phyloP scores from a whole-genome alignment of 2,888 invertebrate genomes.

The Rapana venosa region DNA sequence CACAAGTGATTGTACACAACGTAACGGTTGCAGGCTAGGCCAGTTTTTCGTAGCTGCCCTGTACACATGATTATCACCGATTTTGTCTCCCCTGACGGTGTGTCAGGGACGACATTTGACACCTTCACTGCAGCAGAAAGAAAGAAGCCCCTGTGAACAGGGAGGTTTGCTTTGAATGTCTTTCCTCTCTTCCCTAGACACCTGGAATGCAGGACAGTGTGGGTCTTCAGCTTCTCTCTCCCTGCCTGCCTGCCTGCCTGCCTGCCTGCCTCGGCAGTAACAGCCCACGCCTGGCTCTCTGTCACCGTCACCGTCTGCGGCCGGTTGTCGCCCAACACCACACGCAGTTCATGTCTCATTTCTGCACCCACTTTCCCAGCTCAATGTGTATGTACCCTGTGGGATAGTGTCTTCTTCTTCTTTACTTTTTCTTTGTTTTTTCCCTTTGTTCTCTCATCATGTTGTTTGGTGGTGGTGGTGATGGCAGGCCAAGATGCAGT shows the following conservation, averaged over 20 bases:
- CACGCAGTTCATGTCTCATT: constrained; percentile 21
- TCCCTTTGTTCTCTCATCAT: neutral
- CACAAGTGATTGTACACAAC: too few relatives aligned
- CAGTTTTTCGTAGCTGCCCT: too few relatives aligned
- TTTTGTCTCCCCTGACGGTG: neutral
- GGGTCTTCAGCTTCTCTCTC: neutral
- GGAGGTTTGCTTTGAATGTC: neutral
- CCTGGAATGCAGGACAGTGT: neutral
- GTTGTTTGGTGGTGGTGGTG: constrained; percentile 20
- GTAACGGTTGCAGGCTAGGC: too few relatives aligned
- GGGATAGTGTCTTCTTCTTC: neutral
- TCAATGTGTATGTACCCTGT: constrained; percentile 21
- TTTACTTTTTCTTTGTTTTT: neutral
- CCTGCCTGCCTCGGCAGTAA: too few relatives aligned
- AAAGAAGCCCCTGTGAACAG: neutral
- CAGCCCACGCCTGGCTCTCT: neutral
- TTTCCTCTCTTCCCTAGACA: neutral
- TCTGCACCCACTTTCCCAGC: constrained; percentile 17
- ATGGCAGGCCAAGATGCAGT: neutral
- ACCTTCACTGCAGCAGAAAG: neutral
- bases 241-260: neutral
- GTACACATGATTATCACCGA: neutral
- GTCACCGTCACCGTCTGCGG: neutral
- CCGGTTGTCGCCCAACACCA: neutral
- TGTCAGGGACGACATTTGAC: neutral